Base-by-base conservation (phyloP, 2,797 vertebrate genomes). In the Notoglanidium macrostoma region DNA sequence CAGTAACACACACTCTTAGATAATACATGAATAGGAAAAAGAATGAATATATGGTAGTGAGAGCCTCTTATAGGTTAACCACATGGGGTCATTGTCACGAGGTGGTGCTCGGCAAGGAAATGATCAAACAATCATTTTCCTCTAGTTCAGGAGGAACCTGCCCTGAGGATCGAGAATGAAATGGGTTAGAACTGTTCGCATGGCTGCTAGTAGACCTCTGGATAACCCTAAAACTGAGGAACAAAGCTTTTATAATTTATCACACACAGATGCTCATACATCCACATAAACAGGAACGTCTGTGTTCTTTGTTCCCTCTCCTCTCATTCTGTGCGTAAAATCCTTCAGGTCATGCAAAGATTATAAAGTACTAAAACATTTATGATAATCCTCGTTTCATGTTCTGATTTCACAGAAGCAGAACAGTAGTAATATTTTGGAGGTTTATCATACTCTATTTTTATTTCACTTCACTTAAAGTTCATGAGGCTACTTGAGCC, bases 201-300 rank as follows among this genome's bases (percentile, higher is more conserved):
- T 68, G 63, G 51, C 80, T 57, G 68, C 77, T 68, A 61, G n/a
- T 81, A 57, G 88, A 68, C 85, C 87, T 89, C 87, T 77, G 26
- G 61, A 68, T 89, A 80, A 89, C 88, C 88, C 86, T 87, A 73
- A 85, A 89, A 83, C 51, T 5, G 32, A 55, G 73, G 79, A 83
- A 67, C 88, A 54, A 67, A 70, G 73, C 40, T 73, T 90, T 81
- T 87, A 87, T 90, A 87, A 89, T 89, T 89, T 82, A 88, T 90
- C 74, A 85, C 84, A 88, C 84, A 54, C 73, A 85, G 77, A 79
- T 84, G 55, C 59, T 57, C 35, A 68, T 67, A 57, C 76, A 85
- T 21, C 70, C 89, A 59, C 26, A 85, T 59, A 65, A 88, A 85
- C 49, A 82, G 87, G 86, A 89, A 87, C 85, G 87, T 87, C 87